Percentiles rank a stretch among this genome's conserved stretches.
phyloP scores from a whole-genome alignment of 2,113 vertebrate species.

The Gorsachius goisagi region DNA sequence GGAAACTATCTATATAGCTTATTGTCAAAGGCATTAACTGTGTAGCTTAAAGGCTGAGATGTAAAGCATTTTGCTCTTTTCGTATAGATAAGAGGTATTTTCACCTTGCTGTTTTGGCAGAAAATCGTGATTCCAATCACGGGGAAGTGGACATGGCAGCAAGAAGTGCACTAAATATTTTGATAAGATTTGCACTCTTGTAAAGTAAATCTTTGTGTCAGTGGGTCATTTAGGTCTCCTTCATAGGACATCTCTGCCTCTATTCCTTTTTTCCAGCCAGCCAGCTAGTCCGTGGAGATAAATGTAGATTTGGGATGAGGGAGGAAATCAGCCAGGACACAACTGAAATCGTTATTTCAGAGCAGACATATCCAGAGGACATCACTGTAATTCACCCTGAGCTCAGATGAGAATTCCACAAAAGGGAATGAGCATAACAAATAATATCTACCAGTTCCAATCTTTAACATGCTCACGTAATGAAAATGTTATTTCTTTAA shows the following conservation, averaged over 20 bases:
- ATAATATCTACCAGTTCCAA: neutral
- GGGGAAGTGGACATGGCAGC: rapidly evolving
- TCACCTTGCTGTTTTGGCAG: neutral
- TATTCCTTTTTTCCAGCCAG: neutral
- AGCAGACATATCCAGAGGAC: neutral
- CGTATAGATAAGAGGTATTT: neutral
- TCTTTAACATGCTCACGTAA: neutral
- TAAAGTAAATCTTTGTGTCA: neutral
- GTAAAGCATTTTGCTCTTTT: neutral
- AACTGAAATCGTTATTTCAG: neutral
- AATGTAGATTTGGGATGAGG: neutral
- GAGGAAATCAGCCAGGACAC: neutral
- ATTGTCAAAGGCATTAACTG: neutral
- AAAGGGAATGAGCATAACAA: neutral
- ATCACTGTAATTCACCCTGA: neutral
- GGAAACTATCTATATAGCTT: neutral
- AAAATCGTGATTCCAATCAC: neutral
- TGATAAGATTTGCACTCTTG: neutral
- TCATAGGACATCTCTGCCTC: neutral
- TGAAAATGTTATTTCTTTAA: neutral
- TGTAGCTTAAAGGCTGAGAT: neutral
- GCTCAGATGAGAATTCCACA: neutral
- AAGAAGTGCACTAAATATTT: neutral
- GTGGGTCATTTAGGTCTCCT: neutral
- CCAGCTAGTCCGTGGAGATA: neutral